Evolutionary conservation across 1,140 invertebrate genomes (phyloP).

Genomic region (Venturia canescens): DNA sequence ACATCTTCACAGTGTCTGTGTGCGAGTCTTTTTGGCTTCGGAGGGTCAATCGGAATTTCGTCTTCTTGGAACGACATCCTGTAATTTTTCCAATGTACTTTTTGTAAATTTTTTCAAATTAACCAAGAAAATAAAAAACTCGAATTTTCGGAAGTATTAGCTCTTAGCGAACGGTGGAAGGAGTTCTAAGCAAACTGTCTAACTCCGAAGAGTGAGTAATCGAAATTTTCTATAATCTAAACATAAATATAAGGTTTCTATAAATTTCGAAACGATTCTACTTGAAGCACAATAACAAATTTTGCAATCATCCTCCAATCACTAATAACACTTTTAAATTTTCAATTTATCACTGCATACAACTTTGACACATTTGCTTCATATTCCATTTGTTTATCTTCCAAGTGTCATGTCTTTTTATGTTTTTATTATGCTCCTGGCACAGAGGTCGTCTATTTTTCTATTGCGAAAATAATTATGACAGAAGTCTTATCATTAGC

Average conservation of each 20-base stretch:
- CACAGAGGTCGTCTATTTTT: neutral
- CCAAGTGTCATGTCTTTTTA: neutral
- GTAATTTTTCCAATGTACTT: neutral
- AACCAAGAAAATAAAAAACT: neutral
- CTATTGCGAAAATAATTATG: neutral
- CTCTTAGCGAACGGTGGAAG: neutral
- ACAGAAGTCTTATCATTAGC: neutral
- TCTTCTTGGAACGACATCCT: neutral
- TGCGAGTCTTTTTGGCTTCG: neutral
- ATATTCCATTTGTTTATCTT: neutral
- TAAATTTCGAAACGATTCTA: neutral
- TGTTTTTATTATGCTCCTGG: neutral
- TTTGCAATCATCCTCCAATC: neutral
- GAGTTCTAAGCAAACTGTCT: conserved; percentile 45
- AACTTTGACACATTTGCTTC: neutral
- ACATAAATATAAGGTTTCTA: neutral
- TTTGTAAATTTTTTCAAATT: conserved; percentile 19
- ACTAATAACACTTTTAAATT: neutral
- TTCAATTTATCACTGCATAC: neutral
- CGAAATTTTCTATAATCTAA: too few relatives aligned
- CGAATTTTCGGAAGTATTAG: neutral
- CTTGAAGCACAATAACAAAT: conserved; percentile 7
- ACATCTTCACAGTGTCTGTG: neutral
- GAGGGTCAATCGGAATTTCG: neutral
- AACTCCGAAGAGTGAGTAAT: conserved; percentile 46